phyloP scores from a whole-genome alignment of 2,113 vertebrate species.

The Prietella phreatophila region DNA sequence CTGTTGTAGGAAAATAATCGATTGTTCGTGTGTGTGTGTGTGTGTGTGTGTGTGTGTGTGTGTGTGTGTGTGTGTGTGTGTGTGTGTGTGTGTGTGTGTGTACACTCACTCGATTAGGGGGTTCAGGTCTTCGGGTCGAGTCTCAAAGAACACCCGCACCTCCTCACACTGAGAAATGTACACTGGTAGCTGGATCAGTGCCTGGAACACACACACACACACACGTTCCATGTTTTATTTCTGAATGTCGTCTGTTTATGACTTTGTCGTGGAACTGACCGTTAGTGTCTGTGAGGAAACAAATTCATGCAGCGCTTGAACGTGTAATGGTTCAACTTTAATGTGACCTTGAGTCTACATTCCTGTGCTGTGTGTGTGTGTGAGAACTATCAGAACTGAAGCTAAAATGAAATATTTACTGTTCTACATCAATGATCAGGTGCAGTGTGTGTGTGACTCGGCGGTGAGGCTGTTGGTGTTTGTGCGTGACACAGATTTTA shows the following conservation, averaged over 20 bases:
- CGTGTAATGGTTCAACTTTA: not conserved
- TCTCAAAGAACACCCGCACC: constrained; percentile 95
- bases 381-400: not conserved
- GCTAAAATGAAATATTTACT: too few species aligned
- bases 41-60: not conserved
- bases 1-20: not conserved
- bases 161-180: constrained; percentile 98
- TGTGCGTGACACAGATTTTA: constrained; percentile 11
- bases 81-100: not conserved
- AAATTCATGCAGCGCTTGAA: not conserved
- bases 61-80: not conserved
- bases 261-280: not conserved
- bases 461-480: not conserved
- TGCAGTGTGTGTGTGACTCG: not conserved
- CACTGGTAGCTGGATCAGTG: constrained; percentile 92
- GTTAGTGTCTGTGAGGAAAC: not conserved
- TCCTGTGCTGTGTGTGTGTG: not conserved
- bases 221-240: not conserved
- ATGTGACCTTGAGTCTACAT: not conserved
- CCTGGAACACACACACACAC: constrained; percentile 69
- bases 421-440: too few species aligned
- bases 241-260: not conserved
- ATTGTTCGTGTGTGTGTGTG: not conserved
- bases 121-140: constrained; percentile 89
- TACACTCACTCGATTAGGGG: constrained; percentile 91